Evolutionary conservation across 37 sponge, comb jelly and placozoan genomes (phyloP), one percentile per base, ranked within the genome.

Genomic region (Spongilla lacustris): DNA sequence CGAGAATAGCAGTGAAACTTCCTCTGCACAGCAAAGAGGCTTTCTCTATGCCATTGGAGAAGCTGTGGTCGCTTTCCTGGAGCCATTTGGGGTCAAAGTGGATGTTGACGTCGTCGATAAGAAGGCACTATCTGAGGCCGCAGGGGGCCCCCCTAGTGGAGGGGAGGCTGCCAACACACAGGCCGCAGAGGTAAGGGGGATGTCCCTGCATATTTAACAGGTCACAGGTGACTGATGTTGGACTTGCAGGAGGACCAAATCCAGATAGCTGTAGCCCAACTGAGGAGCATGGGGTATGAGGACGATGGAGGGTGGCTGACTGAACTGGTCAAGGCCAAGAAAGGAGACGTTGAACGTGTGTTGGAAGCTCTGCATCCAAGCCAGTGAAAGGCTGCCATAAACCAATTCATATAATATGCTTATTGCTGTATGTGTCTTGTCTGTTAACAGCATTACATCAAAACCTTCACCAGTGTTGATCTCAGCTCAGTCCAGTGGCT

Each of bases 281-380:
- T 96, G 83, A 72, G 74, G 87, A 80, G 75, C 26, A 96, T 96
- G 96, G 96, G 96, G 19, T 94, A 90, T 80, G 86, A 88, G 19
- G 90, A 96, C 19, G 95, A 96, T 21, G 96, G 94, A 48, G 96
- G 96, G 8, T 96, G 96, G 96, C 89, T 96, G 67, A 91, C 89
- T 46, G 90, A 91, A 66, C 89, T 96, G 68, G 84, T 96, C 49
- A 75, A 78, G 21, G 92, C 95, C 71, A 93, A 91, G 72, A 87
- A 86, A 67, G 95, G 88, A 36, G 89, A 96, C 36, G 77, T 96
- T n/a, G 73, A 82, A 24, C 85, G 83, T 26, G 92, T 93, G 11
- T 77, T 96, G 69, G 96, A 96, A 71, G 89, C 95, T 14, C 86
- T 96, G 2, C 92, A 88, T 35, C 83, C 83, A 23, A 73, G 58